Conservation (phyloP, 2,888 invertebrate genomes). For the Selenia dentaria region DNA sequence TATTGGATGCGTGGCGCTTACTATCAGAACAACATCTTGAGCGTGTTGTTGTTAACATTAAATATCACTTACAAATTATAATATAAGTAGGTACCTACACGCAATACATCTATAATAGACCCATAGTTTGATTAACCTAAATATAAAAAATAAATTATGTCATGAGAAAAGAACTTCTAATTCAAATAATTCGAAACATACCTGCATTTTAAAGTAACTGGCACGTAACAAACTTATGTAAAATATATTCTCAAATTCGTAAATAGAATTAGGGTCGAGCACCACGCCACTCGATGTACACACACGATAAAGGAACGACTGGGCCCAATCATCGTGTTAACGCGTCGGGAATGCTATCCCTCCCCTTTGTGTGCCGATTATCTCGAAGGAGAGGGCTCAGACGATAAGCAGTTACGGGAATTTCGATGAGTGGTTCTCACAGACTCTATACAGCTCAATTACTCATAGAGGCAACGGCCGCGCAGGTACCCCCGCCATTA, state of each 20-base stretch:
- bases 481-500: conserved; percentile 1
- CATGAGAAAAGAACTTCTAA: no score
- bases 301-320: conserved; percentile 61
- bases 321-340: conserved; percentile 66
- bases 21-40: no score
- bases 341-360: conserved; percentile 63
- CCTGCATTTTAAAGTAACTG: conserved; percentile 39
- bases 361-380: conserved; percentile 69
- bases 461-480: no score
- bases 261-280: conserved; percentile 42
- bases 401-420: conserved; percentile 57
- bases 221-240: conserved; percentile 5
- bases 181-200: conserved; percentile 22
- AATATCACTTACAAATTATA: no score
- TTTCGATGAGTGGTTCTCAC: conserved; percentile 36
- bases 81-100: no score
- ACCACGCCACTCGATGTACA: conserved; percentile 32
- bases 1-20: no score
- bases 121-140: no score
- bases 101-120: no score
- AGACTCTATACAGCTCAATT: no score
- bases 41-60: no score
- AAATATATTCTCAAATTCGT: conserved; percentile 7
- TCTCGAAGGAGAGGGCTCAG: conserved; percentile 56
- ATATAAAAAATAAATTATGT: no score